Evolutionary conservation across 2,113 vertebrate species (phyloP), one percentile per base, ranked within the genome.

Genomic region (cattle (Bos taurus)): DNA sequence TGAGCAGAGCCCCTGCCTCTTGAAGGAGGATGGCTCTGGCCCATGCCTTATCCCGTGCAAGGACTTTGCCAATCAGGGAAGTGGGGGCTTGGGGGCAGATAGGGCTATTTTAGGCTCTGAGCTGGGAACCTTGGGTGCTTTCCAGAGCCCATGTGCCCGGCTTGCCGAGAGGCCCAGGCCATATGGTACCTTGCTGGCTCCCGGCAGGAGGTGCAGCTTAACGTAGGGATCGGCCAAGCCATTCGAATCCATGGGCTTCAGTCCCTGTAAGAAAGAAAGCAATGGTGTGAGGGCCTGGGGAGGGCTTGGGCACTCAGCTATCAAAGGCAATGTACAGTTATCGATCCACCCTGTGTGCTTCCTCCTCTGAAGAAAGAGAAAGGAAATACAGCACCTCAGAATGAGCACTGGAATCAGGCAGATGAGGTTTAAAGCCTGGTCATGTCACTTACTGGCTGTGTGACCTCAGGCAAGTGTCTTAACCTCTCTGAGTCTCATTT

Each of bases 161-260:
- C n/a, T 25, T 81, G 88, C 74, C 0, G 10, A 81, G 56, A 90
- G 56, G 88, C 60, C 43, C 74, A 21, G 74, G 90, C 88, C 94
- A 91, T 91, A 43, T 82, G 95, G 98, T 99, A 99, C 99, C 99
- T 99, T 99, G 98, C 99, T 99, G 96, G 99, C 99, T 82, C 99
- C 99, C 0, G 99, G 99, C 97, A 99, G 98, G 98, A 99, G 99
- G 97, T 99, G 99, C 80, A 99, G 99, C 93, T 99, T 99, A 64
- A 99, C 99, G 0, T 99, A 99, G 17, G 99, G 99, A 98, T 99
- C 99, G 0, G 99, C 99, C 98, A 99, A 98, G 52, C 99, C 99
- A 0, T 99, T 99, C 36, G 99, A 99, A 97, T 99, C 99, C 99
- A 99, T 99, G 2, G 99, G 99, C 97, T 99, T 99, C 97, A 99